phyloP scores from a whole-genome alignment of 2,113 vertebrate species.

The Neogobius melanostomus region DNA sequence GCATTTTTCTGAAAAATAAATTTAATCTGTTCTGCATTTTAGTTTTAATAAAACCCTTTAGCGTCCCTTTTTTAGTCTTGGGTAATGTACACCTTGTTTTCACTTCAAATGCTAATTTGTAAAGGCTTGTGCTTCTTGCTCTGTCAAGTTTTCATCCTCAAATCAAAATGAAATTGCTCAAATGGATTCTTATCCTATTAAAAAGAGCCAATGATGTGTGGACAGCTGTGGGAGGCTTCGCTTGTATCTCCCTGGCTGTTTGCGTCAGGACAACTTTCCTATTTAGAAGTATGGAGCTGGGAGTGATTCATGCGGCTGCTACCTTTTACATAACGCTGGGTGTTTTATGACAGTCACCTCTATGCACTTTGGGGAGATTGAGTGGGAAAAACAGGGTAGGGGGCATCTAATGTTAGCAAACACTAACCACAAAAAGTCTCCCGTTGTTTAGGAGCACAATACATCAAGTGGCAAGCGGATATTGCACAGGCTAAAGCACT shows the following conservation, averaged over 20 bases:
- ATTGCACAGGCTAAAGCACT: constrained; percentile 39
- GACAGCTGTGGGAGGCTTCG: constrained; percentile 18
- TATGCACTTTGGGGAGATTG: constrained; percentile 12
- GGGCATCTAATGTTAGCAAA: constrained; percentile 26
- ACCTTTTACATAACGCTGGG: constrained; percentile 34
- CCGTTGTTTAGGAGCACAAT: constrained; percentile 24
- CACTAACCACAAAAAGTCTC: constrained; percentile 36
- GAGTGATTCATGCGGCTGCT: constrained; percentile 34
- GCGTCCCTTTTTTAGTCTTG: neutral
- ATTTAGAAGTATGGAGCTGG: constrained; percentile 17
- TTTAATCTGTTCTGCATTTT: neutral
- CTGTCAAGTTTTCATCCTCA: constrained; percentile 22
- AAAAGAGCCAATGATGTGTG: constrained; percentile 17
- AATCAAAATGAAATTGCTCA: constrained; percentile 19
- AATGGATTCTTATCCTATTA: constrained; percentile 13
- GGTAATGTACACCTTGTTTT: constrained; percentile 7
- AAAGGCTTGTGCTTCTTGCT: constrained; percentile 8
- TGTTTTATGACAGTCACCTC: constrained; percentile 49
- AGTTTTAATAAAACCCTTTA: neutral
- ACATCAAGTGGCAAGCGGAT: constrained; percentile 47
- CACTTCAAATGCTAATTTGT: neutral
- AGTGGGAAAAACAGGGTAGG: constrained; percentile 1
- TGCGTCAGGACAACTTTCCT: constrained; percentile 26
- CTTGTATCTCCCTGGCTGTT: neutral
- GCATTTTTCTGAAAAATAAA: neutral